Percentiles rank a stretch among this genome's conserved stretches.
phyloP scores from a whole-genome alignment of 2,888 invertebrate species.

The Tetheella fluctuosa region DNA sequence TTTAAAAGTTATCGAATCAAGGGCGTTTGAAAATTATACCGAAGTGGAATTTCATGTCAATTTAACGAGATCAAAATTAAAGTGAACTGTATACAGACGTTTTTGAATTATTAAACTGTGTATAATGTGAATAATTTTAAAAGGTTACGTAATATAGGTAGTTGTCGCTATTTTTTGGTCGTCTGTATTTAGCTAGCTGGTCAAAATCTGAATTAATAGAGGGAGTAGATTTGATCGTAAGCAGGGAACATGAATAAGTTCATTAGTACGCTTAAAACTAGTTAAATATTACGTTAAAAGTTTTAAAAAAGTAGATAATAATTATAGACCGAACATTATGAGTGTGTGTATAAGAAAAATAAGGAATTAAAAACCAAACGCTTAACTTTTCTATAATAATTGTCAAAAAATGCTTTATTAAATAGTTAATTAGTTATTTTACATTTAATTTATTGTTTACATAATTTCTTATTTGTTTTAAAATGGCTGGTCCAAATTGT shows the following conservation, averaged over 20 bases:
- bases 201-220: constrained; percentile 14
- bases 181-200: constrained; percentile 35
- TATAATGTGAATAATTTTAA: constrained; percentile 53
- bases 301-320: constrained; percentile 45
- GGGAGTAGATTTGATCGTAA: constrained; percentile 23
- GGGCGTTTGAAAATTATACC: constrained; percentile 18
- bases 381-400: constrained; percentile 37
- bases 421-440: not conserved
- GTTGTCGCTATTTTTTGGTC: constrained; percentile 36
- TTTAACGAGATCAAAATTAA: constrained; percentile 39
- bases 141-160: constrained; percentile 27
- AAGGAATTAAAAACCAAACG: constrained; percentile 42
- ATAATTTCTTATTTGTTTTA: constrained; percentile 22
- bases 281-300: constrained; percentile 43
- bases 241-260: constrained; percentile 46
- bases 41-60: constrained; percentile 42
- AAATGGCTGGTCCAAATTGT: constrained; percentile 58
- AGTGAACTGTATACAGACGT: constrained; percentile 36
- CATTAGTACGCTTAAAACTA: constrained; percentile 50
- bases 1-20: constrained; percentile 30
- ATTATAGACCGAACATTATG: constrained; percentile 39
- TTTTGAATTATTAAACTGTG: constrained; percentile 40
- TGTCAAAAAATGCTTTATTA: constrained; percentile 38
- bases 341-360: constrained; percentile 51
- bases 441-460: constrained; percentile 1